These are phyloP conservation scores for Hippoglossus hippoglossus DNA, from an alignment of 2,797 vertebrate genomes.

Conservation along the genomic window DNA sequence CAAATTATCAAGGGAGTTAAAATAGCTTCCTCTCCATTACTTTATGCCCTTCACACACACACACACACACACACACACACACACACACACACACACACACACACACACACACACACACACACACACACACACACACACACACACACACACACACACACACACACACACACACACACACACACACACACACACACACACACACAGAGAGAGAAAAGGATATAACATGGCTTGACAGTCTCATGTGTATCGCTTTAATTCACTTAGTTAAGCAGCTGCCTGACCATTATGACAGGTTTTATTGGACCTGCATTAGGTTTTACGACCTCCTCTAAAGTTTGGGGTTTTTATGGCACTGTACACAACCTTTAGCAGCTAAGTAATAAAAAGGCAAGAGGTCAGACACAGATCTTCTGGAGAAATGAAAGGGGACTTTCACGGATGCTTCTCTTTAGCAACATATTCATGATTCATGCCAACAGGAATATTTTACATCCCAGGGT, in stretches of 20 bases:
- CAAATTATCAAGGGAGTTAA: constrained; percentile 32
- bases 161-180: neutral
- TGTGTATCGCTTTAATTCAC: constrained; percentile 36
- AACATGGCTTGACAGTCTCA: neutral
- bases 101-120: no score
- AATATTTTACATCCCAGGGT: neutral
- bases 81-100: neutral
- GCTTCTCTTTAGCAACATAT: neutral
- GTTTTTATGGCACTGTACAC: constrained; percentile 26
- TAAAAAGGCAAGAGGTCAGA: constrained; percentile 43
- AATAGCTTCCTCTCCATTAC: neutral
- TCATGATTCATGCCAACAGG: neutral
- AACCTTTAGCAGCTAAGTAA: constrained; percentile 24
- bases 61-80: neutral
- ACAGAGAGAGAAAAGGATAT: neutral
- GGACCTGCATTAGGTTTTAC: constrained; percentile 61
- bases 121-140: no score
- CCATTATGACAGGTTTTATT: constrained; percentile 60
- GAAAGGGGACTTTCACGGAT: neutral
- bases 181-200: neutral
- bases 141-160: neutral
- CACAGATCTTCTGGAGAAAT: constrained; percentile 22
- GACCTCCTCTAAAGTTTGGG: constrained; percentile 36
- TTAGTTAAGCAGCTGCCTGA: constrained; percentile 44
- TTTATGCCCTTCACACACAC: neutral